Percentiles rank a stretch among this genome's conserved stretches.
Conservation (phyloP, 2,888 invertebrate species). For the Heliconius charithonia region DNA sequence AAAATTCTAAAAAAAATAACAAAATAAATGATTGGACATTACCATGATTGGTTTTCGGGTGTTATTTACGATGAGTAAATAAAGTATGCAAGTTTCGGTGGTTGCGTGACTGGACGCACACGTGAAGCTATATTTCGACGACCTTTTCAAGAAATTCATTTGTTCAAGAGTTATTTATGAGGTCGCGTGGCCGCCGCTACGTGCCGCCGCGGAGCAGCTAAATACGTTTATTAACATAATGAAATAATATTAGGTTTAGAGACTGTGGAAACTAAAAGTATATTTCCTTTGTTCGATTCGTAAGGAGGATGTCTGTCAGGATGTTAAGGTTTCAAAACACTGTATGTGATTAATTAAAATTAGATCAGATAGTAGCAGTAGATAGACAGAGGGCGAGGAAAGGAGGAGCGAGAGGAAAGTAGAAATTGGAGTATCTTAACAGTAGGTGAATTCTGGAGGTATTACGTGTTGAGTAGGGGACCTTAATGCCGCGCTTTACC, state of each 20-base stretch:
- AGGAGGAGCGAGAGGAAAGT: no score
- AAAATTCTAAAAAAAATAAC: background rate
- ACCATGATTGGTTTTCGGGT: slow-evolving; percentile 45
- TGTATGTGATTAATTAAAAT: background rate
- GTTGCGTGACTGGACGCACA: slow-evolving; percentile 75
- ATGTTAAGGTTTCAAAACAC: slow-evolving; percentile 8
- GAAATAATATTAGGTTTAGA: slow-evolving; percentile 43
- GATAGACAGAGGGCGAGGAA: no score
- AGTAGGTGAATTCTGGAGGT: no score
- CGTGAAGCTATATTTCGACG: slow-evolving; percentile 79
- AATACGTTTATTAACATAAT: slow-evolving; percentile 62
- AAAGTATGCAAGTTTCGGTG: slow-evolving; percentile 65
- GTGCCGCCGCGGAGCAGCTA: slow-evolving; percentile 61
- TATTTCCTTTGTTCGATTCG: slow-evolving; percentile 35
- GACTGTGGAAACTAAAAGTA: slow-evolving; percentile 28
- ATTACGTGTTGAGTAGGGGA: no score
- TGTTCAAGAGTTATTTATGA: slow-evolving; percentile 64
- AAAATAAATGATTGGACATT: background rate
- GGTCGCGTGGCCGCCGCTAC: slow-evolving; percentile 66
- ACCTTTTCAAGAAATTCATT: slow-evolving; percentile 82
- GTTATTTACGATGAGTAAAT: slow-evolving; percentile 55
- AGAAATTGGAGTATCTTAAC: no score
- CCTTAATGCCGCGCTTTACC: no score
- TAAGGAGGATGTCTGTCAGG: slow-evolving; percentile 2
- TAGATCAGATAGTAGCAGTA: background rate